Base-by-base conservation (phyloP, 30 jellyfish, hydroid and myxozoan species). In the Cassiopea xamachana region DNA sequence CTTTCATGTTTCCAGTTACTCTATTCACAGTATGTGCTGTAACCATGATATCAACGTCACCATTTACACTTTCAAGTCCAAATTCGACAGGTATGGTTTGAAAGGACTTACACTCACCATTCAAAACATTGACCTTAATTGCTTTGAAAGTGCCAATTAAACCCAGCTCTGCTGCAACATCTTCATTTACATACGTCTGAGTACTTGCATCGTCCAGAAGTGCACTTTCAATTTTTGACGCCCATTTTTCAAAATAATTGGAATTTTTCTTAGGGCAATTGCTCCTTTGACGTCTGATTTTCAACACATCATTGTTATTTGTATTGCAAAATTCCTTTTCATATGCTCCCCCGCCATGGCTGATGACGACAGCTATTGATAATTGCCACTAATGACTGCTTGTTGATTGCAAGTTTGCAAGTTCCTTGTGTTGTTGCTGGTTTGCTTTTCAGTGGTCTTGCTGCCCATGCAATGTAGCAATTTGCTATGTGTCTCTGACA, bases 171-270 rank as follows among this genome's bases (percentile, higher is more conserved):
- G 92, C 92, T 13, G 98, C 98, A 48, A 92, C 92, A 18, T 91
- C 88, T 51, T 39, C 81, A 1, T 84, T 92, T 60, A 77, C 73
- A 67, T 92, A 60, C 43, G 98, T 76, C 77, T 69, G 60, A n/a
- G 98, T 92, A 89, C 93, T 92, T 12, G 88, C 96, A 86, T 92
- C 96, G 46, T 69, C 89, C 61, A 80, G 55, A 81, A 92, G 77
- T 17, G 96, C 92, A 78, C 98, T 27, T 45, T 58, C 71, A 85
- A 18, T 69, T 69, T 55, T 45, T 49, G 69, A 43, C 62, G 43
- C n/a, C 85, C 91, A 73, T 82, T 71, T 76, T 55, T 75, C 77
- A 90, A 72, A 55, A 90, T 48, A 48, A 83, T 96, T 27, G 95
- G 96, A 44, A 90, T 60, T 19, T 93, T 84, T 79, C 89, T 74